Percentiles rank a stretch among this genome's conserved stretches.
Evolutionary conservation across 2,797 vertebrate species (phyloP).

Genomic region (Sarcophilus harrisii): DNA sequence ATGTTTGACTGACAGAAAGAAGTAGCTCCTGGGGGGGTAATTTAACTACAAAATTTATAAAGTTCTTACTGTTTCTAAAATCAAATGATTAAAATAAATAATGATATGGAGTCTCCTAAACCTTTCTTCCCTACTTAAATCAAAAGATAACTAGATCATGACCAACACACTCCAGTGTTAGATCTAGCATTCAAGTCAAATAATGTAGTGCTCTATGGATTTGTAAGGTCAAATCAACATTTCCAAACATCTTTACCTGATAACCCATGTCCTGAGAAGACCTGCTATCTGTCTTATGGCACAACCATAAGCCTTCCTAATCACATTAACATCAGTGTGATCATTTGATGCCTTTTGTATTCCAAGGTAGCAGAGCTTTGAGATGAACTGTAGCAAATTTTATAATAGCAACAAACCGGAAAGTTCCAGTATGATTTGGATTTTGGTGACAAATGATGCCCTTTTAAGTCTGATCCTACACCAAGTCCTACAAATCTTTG

Average conservation of each 20-base stretch:
- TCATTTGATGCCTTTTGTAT: slow-evolving; percentile 36
- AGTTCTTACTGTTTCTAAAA: slow-evolving; percentile 33
- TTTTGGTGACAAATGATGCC: neutral
- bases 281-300: neutral
- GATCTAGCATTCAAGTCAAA: slow-evolving; percentile 25
- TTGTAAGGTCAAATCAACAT: neutral
- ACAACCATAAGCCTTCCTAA: neutral
- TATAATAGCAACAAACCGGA: neutral
- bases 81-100: neutral
- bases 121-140: slow-evolving; percentile 10
- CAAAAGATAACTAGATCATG: neutral
- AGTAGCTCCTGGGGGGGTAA: neutral
- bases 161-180: slow-evolving; percentile 27
- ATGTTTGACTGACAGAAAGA: neutral
- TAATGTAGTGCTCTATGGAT: slow-evolving; percentile 11
- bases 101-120: neutral
- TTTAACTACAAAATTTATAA: neutral
- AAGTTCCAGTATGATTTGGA: neutral
- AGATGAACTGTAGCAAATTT: neutral
- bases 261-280: neutral
- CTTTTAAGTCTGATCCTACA: neutral
- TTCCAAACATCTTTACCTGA: neutral
- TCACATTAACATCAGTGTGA: neutral
- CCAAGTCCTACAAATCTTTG: neutral
- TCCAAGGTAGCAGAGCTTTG: neutral